Evolutionary conservation across 2,797 vertebrate genomes (phyloP).

Genomic region (Galagoides demidoff): DNA sequence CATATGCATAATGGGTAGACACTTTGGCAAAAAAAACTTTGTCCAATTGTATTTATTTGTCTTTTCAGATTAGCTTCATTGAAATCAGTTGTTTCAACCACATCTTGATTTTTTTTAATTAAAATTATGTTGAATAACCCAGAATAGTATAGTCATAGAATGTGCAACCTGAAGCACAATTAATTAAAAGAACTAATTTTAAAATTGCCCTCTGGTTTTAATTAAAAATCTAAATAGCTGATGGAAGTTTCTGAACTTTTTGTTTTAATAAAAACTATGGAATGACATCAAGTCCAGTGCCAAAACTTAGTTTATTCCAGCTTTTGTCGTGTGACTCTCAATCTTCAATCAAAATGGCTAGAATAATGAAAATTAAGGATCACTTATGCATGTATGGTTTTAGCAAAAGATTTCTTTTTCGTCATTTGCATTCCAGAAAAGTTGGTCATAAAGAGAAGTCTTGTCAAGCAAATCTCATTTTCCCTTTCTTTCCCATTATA

Average conservation of each 20-base stretch:
- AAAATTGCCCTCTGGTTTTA: constrained; percentile 63
- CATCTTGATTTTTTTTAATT: constrained; percentile 73
- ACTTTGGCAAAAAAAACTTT: constrained; percentile 75
- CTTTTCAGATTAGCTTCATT: constrained; percentile 76
- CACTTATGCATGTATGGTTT: neutral
- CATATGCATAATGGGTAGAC: constrained; percentile 34
- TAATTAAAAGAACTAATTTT: constrained; percentile 69
- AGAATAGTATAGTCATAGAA: constrained; percentile 38
- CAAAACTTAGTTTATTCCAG: neutral
- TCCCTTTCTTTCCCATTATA: constrained; percentile 34
- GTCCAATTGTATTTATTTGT: constrained; percentile 43
- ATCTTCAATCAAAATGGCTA: constrained; percentile 26
- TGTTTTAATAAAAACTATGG: neutral
- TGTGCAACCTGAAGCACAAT: constrained; percentile 32
- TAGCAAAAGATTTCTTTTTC: constrained; percentile 16
- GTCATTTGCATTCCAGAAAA: constrained; percentile 42
- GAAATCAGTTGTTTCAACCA: constrained; percentile 76
- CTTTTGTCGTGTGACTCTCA: neutral
- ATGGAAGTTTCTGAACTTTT: constrained; percentile 37
- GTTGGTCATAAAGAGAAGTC: constrained; percentile 25
- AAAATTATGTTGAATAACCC: constrained; percentile 64
- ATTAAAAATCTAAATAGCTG: constrained; percentile 57
- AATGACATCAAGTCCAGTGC: neutral
- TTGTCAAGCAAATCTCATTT: constrained; percentile 42
- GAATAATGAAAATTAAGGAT: constrained; percentile 4